These are phyloP conservation scores for Tyrophagus putrescentiae DNA, from an alignment of 1,140 invertebrate species.

Conservation along the genomic window DNA sequence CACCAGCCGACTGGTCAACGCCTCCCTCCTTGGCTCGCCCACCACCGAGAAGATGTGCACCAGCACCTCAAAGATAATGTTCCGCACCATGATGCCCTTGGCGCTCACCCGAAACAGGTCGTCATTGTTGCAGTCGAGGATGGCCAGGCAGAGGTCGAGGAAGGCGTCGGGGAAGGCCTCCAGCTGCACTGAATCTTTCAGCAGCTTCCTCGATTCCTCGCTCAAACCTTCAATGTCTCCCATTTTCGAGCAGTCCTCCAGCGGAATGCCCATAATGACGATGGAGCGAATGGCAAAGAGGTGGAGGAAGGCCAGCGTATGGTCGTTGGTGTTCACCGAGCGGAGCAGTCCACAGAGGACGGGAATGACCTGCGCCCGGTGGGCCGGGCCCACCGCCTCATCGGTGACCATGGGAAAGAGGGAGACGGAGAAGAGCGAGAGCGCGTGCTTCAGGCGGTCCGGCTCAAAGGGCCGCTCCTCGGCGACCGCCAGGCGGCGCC, in stretches of 20 bases:
- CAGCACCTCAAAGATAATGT: background rate
- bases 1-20: background rate
- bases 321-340: background rate
- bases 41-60: background rate
- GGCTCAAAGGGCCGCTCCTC: background rate
- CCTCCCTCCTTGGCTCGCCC: background rate
- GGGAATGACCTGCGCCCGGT: background rate
- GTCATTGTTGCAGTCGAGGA: constrained; percentile 44
- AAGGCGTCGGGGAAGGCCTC: constrained; percentile 78
- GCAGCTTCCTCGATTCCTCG: constrained; percentile 57
- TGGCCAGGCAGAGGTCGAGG: constrained; percentile 52
- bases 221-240: no score
- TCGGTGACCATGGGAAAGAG: background rate
- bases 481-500: background rate
- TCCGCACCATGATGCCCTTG: background rate
- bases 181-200: constrained; percentile 61
- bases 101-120: background rate
- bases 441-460: background rate
- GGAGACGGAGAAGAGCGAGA: background rate
- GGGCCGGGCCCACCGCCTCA: background rate
- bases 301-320: background rate
- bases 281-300: constrained; percentile 2
- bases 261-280: background rate
- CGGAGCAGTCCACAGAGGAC: background rate
- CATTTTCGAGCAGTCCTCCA: background rate